Base-by-base conservation (phyloP, 2,797 vertebrate species). In the Centroberyx gerrardi region DNA sequence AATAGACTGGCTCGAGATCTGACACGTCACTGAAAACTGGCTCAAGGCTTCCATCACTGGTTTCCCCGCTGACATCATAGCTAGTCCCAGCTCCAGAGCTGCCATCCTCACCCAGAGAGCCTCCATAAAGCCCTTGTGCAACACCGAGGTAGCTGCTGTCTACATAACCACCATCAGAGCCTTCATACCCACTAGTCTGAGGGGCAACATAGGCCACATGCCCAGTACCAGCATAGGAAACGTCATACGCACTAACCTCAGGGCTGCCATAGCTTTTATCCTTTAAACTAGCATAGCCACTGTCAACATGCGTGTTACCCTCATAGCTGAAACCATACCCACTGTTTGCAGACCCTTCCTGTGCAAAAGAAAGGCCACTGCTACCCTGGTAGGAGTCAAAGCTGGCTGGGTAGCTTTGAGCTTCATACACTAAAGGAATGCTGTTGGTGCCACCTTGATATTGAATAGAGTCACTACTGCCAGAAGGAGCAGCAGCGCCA, bases 1-100 rank as follows among this genome's bases (percentile, higher is more conserved):
- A 29, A 52, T 60, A 82, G 40, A 84, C 49, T 5, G 80, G 82
- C 17, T 82, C 68, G 51, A 82, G 69, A 9, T 53, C 48, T 3
- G 78, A 85, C 22, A 76, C 29, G 8, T 83, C 70, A 48, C 68
- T 81, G 65, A 87, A 84, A 38, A 88, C 17, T 0, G 66, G 40
- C 44, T 78, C 17, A 5, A 22, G 18, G 18, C 0, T 6, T 18
- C 66, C 40, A 0, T 36, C 28, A 44, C 14, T 15, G 10, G 10
- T 15, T 44, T 22, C 51, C 2, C 7, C 18, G 0, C 3, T 17
- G 8, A 9, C 10, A 15, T 5, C 22, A 0, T 55, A 36, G 58
- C 31, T 9, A 0, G 4, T 1, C 13, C 9, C 28, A 31, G 33
- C 14, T 4, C 14, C 59, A 51, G 9, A 31, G 22, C 4, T 53